Base-by-base conservation (phyloP, 2,113 vertebrate species). In the Calyptommatus sinebrachiatus region DNA sequence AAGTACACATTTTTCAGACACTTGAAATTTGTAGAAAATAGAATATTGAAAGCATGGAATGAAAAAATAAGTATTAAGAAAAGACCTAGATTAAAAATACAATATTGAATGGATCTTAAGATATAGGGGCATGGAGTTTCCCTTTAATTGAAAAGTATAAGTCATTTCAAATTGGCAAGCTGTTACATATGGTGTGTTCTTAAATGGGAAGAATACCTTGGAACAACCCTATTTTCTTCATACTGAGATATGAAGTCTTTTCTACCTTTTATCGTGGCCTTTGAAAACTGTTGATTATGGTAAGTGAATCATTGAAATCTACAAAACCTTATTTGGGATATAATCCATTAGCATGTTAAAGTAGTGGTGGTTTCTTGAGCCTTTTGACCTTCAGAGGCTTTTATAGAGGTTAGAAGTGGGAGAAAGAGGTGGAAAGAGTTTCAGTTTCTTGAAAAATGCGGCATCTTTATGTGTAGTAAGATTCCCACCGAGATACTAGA, bases 361-460 rank as follows among this genome's bases (percentile, higher is more conserved):
- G 81, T 31, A 82, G 26, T 2, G 0, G 57, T 72, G 80, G 70
- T 77, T 75, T 81, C 66, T 86, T 84, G 83, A 84, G 68, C 31
- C 50, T 0, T 16, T 50, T 90, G 87, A 80, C 78, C 87, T 86
- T 88, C 88, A 84, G 61, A 86, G 71, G 67, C 68, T 86, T 78
- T 84, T 80, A 75, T 26, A 79, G 78, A 83, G 26, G 21, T 53
- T 45, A 76, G 81, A 88, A 84, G 53, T 57, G 20, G 70, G 46
- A 83, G 31, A 65, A 28, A 29, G 28, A 9, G 8, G 26, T 3
- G 2, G 48, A 18, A 57, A 77, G 57, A 81, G 70, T 66, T 41
- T 29, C n/a, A 28, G 69, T 87, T 85, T 87, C 31, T 60, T 76
- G 35, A 29, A 80, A 21, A 60, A n/a, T 80, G 22, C 83, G 85